Evolutionary conservation across 1,140 invertebrate species (phyloP), one percentile per base, ranked within the genome.

Genomic region (Drosophila aff.): DNA sequence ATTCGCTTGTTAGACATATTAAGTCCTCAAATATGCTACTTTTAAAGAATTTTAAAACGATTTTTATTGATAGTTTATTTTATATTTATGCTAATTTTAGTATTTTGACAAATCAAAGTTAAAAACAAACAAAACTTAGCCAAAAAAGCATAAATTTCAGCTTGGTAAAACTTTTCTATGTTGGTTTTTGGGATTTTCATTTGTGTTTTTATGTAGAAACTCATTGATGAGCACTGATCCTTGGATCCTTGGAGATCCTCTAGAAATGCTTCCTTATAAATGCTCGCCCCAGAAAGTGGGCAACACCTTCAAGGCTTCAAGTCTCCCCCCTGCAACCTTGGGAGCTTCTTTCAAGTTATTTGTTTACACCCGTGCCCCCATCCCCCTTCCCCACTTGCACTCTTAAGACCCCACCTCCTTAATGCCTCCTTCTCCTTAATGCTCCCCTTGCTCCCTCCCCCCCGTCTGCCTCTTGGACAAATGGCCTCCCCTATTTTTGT

Each of bases 401-500:
- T 44, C 46, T 52, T n/a, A 9, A 2, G 2, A n/a, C 23, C 23
- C 21, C 21, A 3, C 46, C 47, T 7, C 23, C 8, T 16, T 5
- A 23, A 15, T 13, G 11, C 3, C 47, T 7, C 23, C 8, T 16
- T 5, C 47, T 7, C 23, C 8, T 16, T 5, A 23, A 15, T 13
- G 11, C 3, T 31, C 2, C 33, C 28, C 50, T 7, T 5, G 23
- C 2, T 3, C 2, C 36, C n/a, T 8, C n/a, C 13, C 46, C 16
- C 58, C 8, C 40, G 15, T 28, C 31, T 40, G 18, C 13, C 11
- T 4, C 28, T 16, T 62, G 62, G 73, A 80, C 63, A 82, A 87
- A 87, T 86, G 73, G 49, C 66, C 66, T 89, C 53, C 62, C 55
- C 65, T 83, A 71, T 82, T 81, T 79, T 82, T 86, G 75, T 86